Percentiles rank a stretch among this genome's conserved stretches.
These are phyloP conservation scores for Pangasianodon hypophthalmus DNA, from an alignment of 2,113 vertebrate species.

Conservation along the genomic window DNA sequence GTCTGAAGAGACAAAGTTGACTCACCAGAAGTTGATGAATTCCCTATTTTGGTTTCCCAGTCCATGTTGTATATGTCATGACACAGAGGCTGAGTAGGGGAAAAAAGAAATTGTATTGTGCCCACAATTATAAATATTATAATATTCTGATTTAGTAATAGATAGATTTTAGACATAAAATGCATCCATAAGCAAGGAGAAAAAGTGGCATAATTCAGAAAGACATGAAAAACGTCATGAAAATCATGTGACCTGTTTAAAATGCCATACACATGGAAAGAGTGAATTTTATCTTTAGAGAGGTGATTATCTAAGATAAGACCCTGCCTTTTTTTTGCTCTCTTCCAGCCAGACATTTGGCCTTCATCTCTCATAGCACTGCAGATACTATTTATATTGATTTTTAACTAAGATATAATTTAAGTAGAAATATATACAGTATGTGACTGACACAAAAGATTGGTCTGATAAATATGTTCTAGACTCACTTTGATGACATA, in stretches of 20 bases:
- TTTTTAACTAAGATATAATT: too few relatives aligned
- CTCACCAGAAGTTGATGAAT: background rate
- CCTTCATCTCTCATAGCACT: background rate
- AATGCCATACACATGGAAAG: background rate
- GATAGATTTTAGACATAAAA: background rate
- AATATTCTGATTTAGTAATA: too few relatives aligned
- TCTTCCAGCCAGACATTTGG: slow-evolving; percentile 1
- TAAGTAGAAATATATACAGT: too few relatives aligned
- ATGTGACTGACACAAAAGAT: too few relatives aligned
- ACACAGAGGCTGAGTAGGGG: too few relatives aligned
- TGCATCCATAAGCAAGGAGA: background rate
- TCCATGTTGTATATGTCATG: background rate
- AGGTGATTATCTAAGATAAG: background rate
- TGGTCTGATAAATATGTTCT: too few relatives aligned
- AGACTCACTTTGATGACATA: too few relatives aligned
- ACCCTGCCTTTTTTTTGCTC: background rate
- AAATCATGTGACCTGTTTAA: background rate
- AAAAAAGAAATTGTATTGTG: background rate
- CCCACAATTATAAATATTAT: too few relatives aligned
- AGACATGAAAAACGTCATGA: background rate
- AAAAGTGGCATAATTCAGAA: background rate
- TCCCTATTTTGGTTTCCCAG: background rate
- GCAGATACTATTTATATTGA: background rate
- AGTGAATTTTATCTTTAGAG: background rate
- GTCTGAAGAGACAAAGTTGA: background rate